phyloP scores from a whole-genome alignment of 2,888 invertebrate genomes.

The Dicyrtoma fusca region DNA sequence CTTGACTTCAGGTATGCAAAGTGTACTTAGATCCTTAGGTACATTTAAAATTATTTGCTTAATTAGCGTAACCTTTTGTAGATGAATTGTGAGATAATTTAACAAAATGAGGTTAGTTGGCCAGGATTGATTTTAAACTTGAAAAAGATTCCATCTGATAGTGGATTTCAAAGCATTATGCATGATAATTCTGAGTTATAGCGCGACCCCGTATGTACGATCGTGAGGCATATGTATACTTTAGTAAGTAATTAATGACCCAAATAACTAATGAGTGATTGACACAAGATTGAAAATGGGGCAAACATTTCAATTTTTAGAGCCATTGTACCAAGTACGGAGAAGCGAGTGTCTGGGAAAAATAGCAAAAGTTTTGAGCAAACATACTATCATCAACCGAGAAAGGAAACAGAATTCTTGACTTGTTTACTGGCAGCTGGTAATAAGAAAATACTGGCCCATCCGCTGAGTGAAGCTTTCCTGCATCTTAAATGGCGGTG shows the following conservation, averaged over 20 bases:
- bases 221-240: too few relatives aligned
- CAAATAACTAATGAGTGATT: neutral
- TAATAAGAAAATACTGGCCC: conserved; percentile 82
- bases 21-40: neutral
- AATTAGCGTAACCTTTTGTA: neutral
- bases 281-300: neutral
- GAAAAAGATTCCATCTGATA: too few relatives aligned
- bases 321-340: conserved; percentile 47
- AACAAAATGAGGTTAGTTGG: conserved; percentile 4
- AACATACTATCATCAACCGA: conserved; percentile 41
- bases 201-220: too few relatives aligned
- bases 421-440: conserved; percentile 87
- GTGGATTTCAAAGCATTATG: too few relatives aligned
- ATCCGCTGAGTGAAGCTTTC: conserved; percentile 85
- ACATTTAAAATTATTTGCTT: neutral
- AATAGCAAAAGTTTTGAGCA: conserved; percentile 31
- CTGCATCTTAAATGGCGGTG: conserved; percentile 88
- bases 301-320: conserved; percentile 23
- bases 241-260: too few relatives aligned
- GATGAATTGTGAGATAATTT: neutral
- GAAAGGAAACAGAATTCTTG: conserved; percentile 75
- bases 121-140: neutral
- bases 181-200: too few relatives aligned
- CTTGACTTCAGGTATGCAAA: conserved; percentile 64
- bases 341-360: conserved; percentile 37